A percentile compares a stretch with the other conserved stretches of the same genome.
These are phyloP conservation scores for Mormyrops attenuatus DNA, from an alignment of 2,797 vertebrate genomes.

Conservation along the genomic window DNA sequence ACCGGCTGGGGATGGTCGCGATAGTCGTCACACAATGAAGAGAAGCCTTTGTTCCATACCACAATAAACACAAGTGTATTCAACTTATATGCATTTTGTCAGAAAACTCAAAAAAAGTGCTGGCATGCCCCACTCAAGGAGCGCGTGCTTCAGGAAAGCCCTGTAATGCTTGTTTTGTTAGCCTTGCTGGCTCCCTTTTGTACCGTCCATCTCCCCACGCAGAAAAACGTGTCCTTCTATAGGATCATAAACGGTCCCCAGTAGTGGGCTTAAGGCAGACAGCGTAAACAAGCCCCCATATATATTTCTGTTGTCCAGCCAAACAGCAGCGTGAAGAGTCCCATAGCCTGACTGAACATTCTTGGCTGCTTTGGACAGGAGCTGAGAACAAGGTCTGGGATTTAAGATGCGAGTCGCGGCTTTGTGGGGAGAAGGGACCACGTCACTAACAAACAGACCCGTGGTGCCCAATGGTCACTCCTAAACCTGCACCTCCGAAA, in stretches of 20 bases:
- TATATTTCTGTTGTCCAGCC: slow-evolving; percentile 35
- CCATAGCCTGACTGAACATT: slow-evolving; percentile 36
- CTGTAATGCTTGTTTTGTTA: background rate
- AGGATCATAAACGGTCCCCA: background rate
- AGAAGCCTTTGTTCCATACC: background rate
- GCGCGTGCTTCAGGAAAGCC: background rate
- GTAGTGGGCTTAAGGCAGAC: background rate
- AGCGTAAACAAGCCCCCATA: background rate
- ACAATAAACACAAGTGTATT: background rate
- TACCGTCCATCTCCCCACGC: background rate
- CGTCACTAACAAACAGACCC: slow-evolving; percentile 58
- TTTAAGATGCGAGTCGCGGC: slow-evolving; percentile 55
- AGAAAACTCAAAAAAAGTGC: background rate
- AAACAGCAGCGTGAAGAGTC: background rate
- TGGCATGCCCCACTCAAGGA: background rate
- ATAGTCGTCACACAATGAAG: background rate
- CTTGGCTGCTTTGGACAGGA: slow-evolving; percentile 44
- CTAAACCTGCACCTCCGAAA: slow-evolving; percentile 54
- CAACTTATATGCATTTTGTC: background rate
- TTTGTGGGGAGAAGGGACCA: slow-evolving; percentile 58
- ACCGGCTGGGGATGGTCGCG: background rate
- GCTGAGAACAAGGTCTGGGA: slow-evolving; percentile 54
- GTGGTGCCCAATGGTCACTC: slow-evolving; percentile 60
- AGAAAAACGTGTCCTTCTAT: background rate
- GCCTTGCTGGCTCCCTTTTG: background rate